Percentiles rank a stretch among this genome's conserved stretches.
Evolutionary conservation across 1,140 invertebrate genomes (phyloP).

Genomic region (Meloidogyne hapla): DNA sequence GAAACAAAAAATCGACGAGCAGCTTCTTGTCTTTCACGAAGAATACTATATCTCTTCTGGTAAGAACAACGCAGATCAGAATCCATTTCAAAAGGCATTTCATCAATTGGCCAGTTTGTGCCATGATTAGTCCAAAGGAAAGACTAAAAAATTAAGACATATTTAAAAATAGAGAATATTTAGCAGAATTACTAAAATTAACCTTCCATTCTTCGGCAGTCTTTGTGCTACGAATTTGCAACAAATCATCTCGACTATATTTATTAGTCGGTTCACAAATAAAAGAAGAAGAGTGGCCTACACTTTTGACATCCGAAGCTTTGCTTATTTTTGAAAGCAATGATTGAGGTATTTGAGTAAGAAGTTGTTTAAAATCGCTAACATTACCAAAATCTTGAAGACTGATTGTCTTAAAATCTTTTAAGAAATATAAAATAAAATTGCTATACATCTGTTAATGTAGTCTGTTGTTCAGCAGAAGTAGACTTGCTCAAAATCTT

Average conservation of each 20-base stretch:
- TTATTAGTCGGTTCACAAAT: neutral
- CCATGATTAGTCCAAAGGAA: slow-evolving; percentile 25
- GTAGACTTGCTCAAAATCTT: neutral
- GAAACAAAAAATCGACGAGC: neutral
- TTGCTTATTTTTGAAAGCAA: neutral
- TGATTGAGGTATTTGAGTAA: neutral
- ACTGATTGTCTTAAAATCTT: neutral
- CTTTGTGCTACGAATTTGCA: neutral
- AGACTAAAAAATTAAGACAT: slow-evolving; percentile 4
- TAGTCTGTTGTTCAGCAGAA: neutral
- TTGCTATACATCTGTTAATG: neutral
- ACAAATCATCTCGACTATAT: neutral
- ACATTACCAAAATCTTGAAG: neutral
- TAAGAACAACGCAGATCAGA: slow-evolving; percentile 18
- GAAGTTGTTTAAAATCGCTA: neutral
- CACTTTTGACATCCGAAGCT: neutral
- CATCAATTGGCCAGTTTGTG: neutral
- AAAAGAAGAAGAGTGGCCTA: neutral
- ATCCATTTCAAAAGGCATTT: slow-evolving; percentile 28
- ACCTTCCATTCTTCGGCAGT: slow-evolving; percentile 22
- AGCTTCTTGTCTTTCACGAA: slow-evolving; percentile 18
- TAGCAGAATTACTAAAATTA: no score
- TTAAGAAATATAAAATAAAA: neutral
- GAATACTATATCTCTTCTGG: neutral
- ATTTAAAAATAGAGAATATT: neutral